Evolutionary conservation across 2,797 vertebrate species (phyloP), one percentile per base, ranked within the genome.

Genomic region (Spinus olivaceus): DNA sequence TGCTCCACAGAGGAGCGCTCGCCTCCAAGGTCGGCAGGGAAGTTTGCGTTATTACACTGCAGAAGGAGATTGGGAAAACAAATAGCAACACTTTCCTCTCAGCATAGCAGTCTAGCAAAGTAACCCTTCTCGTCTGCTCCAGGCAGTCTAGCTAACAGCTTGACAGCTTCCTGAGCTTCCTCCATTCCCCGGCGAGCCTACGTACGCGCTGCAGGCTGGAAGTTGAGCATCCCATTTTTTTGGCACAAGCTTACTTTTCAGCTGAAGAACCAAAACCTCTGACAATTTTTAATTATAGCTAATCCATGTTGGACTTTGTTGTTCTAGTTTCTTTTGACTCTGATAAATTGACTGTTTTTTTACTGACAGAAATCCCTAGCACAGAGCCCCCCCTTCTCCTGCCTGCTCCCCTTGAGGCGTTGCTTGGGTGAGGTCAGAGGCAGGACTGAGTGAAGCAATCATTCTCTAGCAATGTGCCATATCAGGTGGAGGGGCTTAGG

Each of bases 91-190:
- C 94, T 80, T 67, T 15, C 33, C 78, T 90, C 8, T 80, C 90
- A 2, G 82, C 61, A 21, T 60, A 88, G 87, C 92, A 87, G 92
- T 87, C 91, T 91, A 85, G 94, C 89, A 66, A 56, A 76, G 32
- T 83, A 60, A 59, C 91, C 83, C 87, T 64, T 20, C 78, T 88
- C 86, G 2, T 54, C 91, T 90, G 85, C 91, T 83, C 50, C 3
- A 42, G 87, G 81, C 88, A 49, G 82, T 33, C 92, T 63, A 25
- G 77, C 64, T 61, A 92, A 81, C 86, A 84, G 93, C 83, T 89
- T 81, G 93, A 63, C 92, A 81, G 89, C 91, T 94, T 91, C 91
- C 91, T 22, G 16, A 22, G 63, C 77, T 77, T 23, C 88, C 71
- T 54, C 2, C 53, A 4, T 67, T 57, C 57, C 74, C 9, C 50